phyloP scores from a whole-genome alignment of 2,113 vertebrate species.

The Neolamprologus cancellatus region DNA sequence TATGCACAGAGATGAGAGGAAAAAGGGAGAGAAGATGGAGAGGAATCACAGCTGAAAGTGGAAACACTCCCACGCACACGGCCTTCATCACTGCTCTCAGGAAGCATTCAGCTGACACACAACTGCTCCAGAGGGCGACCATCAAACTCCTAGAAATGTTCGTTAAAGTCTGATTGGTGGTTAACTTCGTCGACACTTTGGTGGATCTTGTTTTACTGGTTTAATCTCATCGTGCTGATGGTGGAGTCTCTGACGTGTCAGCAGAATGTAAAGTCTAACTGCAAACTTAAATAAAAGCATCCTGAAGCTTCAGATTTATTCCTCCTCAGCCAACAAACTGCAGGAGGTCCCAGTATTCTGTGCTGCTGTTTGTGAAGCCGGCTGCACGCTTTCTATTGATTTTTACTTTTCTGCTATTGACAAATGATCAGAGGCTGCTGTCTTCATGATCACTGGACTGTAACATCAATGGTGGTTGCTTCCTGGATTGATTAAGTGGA shows the following conservation, averaged over 20 bases:
- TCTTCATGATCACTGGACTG: background rate
- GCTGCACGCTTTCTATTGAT: background rate
- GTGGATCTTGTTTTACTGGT: background rate
- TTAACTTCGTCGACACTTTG: rapidly evolving
- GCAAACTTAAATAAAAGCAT: background rate
- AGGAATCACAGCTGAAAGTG: background rate
- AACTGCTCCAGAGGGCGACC: background rate
- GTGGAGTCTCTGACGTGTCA: background rate
- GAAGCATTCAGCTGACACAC: background rate
- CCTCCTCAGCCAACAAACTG: background rate
- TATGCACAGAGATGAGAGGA: background rate
- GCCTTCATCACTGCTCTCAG: background rate
- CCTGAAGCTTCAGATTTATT: background rate
- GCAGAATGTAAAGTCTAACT: background rate
- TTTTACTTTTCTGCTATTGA: slow-evolving; percentile 3
- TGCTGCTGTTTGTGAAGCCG: background rate
- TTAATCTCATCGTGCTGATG: background rate
- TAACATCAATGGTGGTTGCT: background rate
- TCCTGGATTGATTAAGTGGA: background rate
- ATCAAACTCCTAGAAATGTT: background rate
- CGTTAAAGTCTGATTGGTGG: background rate
- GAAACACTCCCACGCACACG: background rate
- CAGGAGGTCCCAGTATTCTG: background rate
- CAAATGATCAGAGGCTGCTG: background rate
- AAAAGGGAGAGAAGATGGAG: background rate